Conservation (phyloP, 2,888 invertebrate genomes). For the Latheticus oryzae region DNA sequence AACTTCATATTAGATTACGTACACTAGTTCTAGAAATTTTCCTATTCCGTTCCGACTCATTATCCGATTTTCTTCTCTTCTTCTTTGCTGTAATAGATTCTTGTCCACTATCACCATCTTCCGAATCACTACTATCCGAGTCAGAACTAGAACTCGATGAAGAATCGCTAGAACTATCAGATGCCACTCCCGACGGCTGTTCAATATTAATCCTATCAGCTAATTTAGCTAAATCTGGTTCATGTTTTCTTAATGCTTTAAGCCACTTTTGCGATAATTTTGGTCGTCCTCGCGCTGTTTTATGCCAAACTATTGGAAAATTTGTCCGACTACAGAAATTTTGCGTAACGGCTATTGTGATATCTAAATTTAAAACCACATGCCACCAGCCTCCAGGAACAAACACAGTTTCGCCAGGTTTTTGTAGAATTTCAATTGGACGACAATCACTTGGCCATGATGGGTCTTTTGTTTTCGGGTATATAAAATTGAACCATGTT, state of each 20-base stretch:
- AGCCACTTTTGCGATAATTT: slow-evolving; percentile 96
- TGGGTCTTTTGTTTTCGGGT: slow-evolving; percentile 89
- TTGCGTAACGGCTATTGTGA: slow-evolving; percentile 97
- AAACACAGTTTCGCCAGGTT: slow-evolving; percentile 97
- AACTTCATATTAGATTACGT: slow-evolving; percentile 44
- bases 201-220: slow-evolving; percentile 88
- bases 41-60: slow-evolving; percentile 60
- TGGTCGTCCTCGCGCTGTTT: slow-evolving; percentile 93
- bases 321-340: slow-evolving; percentile 97
- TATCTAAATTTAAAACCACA: slow-evolving; percentile 96
- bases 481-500: slow-evolving; percentile 96
- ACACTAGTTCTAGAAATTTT: slow-evolving; percentile 56
- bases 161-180: slow-evolving; percentile 94
- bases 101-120: slow-evolving; percentile 83
- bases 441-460: slow-evolving; percentile 92
- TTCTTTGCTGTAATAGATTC: slow-evolving; percentile 90
- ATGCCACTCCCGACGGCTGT: slow-evolving; percentile 90
- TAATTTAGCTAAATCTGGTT: slow-evolving; percentile 80
- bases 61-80: slow-evolving; percentile 73
- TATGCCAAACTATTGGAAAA: slow-evolving; percentile 98
- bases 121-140: slow-evolving; percentile 59
- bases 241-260: slow-evolving; percentile 71
- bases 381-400: slow-evolving; percentile 99
- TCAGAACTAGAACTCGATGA: slow-evolving; percentile 72
- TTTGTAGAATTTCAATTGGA: slow-evolving; percentile 94